Conservation (phyloP, 1,140 invertebrate genomes). For the Homalodisca vitripennis region DNA sequence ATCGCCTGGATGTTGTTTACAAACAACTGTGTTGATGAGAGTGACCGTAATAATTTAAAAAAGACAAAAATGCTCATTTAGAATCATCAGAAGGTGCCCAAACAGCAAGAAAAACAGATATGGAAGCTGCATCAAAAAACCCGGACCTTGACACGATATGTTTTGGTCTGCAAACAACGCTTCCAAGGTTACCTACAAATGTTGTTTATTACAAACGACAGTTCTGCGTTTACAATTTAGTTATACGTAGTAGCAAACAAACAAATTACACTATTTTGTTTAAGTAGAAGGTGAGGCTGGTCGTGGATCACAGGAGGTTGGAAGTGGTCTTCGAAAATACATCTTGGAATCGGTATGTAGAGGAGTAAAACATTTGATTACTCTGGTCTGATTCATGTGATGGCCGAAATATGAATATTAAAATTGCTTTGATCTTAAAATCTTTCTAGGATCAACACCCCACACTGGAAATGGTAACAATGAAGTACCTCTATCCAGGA, state of each 20-base stretch:
- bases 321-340: slow-evolving; percentile 42
- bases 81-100: too few relatives aligned
- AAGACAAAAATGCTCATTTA: not conserved
- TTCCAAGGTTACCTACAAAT: not conserved
- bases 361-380: slow-evolving; percentile 46
- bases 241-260: slow-evolving; percentile 18
- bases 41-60: not conserved
- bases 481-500: too few relatives aligned
- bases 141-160: too few relatives aligned
- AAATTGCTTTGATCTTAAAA: not conserved
- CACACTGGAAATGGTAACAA: not conserved
- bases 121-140: not conserved
- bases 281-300: slow-evolving; percentile 47
- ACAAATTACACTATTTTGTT: slow-evolving; percentile 41
- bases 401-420: not conserved
- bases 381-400: slow-evolving; percentile 3
- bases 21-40: not conserved
- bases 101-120: not conserved
- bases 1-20: not conserved
- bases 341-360: too few relatives aligned
- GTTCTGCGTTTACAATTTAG: slow-evolving; percentile 12
- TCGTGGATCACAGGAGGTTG: too few relatives aligned
- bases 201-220: slow-evolving; percentile 17
- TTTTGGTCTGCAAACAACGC: not conserved
- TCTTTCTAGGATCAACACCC: not conserved